phyloP scores from a whole-genome alignment of 2,113 vertebrate genomes.

The Zosterops borbonicus region DNA sequence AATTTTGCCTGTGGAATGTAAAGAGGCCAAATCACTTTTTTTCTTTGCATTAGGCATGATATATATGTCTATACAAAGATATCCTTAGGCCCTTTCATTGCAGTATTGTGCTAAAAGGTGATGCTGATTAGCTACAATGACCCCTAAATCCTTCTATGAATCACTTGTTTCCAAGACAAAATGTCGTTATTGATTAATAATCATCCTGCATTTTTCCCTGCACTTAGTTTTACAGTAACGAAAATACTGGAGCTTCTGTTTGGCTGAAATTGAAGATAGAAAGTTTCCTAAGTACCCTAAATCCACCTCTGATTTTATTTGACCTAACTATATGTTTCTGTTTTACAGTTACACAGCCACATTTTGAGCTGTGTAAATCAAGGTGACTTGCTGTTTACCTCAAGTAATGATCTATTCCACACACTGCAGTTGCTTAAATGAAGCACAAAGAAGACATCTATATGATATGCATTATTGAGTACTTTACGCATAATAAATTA shows the following conservation, averaged over 20 bases:
- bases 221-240: not conserved
- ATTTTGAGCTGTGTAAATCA: not conserved
- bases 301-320: not conserved
- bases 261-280: not conserved
- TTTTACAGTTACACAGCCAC: not conserved
- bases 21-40: fast-evolving
- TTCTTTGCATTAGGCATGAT: not conserved
- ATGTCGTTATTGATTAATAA: not conserved
- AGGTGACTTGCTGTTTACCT: conserved; percentile 11
- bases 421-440: not conserved
- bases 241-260: not conserved
- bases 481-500: not conserved
- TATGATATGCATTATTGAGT: not conserved
- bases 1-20: not conserved
- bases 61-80: not conserved
- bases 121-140: not conserved
- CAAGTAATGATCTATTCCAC: not conserved
- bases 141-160: not conserved
- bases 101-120: not conserved
- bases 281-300: not conserved
- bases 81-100: not conserved
- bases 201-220: not conserved
- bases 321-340: not conserved
- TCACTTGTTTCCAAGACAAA: not conserved
- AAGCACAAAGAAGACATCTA: not conserved